These are phyloP conservation scores for Apodemia hepburni DNA, from an alignment of 2,888 invertebrate genomes.

Conservation along the genomic window DNA sequence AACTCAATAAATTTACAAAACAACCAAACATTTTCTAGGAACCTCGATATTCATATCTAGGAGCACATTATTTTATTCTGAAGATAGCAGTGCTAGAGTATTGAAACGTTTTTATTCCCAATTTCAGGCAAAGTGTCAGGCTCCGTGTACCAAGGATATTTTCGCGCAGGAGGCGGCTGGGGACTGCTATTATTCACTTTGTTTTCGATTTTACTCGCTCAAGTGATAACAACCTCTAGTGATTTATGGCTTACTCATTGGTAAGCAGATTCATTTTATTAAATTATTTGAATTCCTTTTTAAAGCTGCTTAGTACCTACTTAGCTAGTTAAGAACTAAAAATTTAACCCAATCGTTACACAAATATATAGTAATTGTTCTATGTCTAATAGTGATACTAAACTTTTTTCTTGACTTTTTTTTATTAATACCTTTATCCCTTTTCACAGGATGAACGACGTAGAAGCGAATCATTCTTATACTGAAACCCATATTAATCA, in stretches of 20 bases:
- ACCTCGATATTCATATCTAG: no score
- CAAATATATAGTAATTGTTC: no score
- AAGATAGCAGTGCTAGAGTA: neutral
- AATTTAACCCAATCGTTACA: no score
- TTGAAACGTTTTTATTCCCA: neutral
- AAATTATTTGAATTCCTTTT: no score
- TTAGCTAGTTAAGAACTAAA: no score
- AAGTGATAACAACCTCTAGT: constrained; percentile 83
- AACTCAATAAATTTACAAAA: no score
- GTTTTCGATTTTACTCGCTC: constrained; percentile 79
- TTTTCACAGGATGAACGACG: constrained; percentile 19
- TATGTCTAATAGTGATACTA: no score
- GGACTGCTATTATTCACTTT: constrained; percentile 71
- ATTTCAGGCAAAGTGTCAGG: constrained; percentile 69
- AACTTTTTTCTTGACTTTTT: no score
- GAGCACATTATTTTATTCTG: neutral
- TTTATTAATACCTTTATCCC: no score
- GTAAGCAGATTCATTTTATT: constrained; percentile 54
- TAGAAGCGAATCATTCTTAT: constrained; percentile 5
- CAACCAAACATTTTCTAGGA: no score
- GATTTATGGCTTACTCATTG: constrained; percentile 90
- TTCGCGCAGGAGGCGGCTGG: constrained; percentile 83
- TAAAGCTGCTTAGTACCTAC: no score
- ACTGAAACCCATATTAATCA: neutral
- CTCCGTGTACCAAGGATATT: constrained; percentile 83